Evolutionary conservation across 2,888 invertebrate genomes (phyloP).

Genomic region (Eulithis testata): DNA sequence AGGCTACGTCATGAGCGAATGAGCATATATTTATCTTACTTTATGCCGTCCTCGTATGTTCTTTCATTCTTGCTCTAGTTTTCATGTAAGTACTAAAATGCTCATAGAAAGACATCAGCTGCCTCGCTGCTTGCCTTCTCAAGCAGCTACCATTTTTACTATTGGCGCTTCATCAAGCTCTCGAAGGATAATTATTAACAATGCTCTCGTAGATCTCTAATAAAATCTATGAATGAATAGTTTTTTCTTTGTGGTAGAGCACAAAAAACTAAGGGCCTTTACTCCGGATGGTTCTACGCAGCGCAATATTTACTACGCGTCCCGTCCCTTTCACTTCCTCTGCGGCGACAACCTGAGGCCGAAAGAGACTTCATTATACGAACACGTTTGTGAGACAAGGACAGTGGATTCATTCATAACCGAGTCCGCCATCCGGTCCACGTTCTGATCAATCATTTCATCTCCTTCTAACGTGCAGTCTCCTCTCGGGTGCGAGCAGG

Average conservation of each 20-base stretch:
- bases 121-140: not conserved
- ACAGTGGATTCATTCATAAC: constrained; percentile 83
- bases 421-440: constrained; percentile 83
- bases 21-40: not conserved
- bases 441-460: constrained; percentile 78
- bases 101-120: not conserved
- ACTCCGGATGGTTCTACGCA: constrained; percentile 70
- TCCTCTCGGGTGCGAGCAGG: constrained; percentile 80
- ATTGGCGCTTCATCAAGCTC: not conserved
- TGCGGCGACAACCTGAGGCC: constrained; percentile 78
- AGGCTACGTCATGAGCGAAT: constrained; percentile 5
- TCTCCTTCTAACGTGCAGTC: constrained; percentile 80
- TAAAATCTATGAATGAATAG: constrained; percentile 73
- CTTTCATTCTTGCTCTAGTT: too few relatives aligned
- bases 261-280: constrained; percentile 74
- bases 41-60: too few relatives aligned
- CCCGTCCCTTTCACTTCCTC: constrained; percentile 84
- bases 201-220: constrained; percentile 30
- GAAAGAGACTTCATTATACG: constrained; percentile 66
- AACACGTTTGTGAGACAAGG: constrained; percentile 62
- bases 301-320: constrained; percentile 83
- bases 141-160: not conserved
- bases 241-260: constrained; percentile 66
- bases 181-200: constrained; percentile 16
- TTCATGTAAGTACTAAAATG: too few relatives aligned